A percentile compares a stretch with the other conserved stretches of the same genome.
These are phyloP conservation scores for Hirtodrosophila cameraria DNA, from an alignment of 2,888 invertebrate genomes.

Conservation along the genomic window DNA sequence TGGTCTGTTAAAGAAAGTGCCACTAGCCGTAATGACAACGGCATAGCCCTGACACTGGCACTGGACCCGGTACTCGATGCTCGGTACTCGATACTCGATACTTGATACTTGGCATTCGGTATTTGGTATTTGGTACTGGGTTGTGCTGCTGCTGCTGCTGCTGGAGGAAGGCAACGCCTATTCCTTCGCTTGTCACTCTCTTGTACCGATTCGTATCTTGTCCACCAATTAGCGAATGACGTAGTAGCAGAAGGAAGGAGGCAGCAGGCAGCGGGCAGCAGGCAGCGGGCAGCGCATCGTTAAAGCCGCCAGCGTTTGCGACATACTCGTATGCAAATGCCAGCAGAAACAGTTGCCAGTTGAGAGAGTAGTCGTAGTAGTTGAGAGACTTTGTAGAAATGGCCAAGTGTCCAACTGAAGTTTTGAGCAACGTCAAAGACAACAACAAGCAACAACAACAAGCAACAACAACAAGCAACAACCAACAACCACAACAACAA, in stretches of 20 bases:
- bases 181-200: constrained; percentile 44
- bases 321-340: constrained; percentile 71
- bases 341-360: constrained; percentile 9
- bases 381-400: constrained; percentile 38
- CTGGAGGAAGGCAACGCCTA: constrained; percentile 59
- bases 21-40: constrained; percentile 41
- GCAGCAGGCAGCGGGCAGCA: constrained; percentile 55
- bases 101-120: too few species aligned
- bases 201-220: constrained; percentile 64
- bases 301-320: constrained; percentile 52
- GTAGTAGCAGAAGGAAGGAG: constrained; percentile 73
- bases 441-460: constrained; percentile 10
- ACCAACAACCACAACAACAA: constrained; percentile 17
- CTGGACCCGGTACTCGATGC: constrained; percentile 4
- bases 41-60: constrained; percentile 22
- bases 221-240: constrained; percentile 77
- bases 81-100: too few species aligned
- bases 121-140: too few species aligned
- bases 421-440: constrained; percentile 49
- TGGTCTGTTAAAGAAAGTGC: constrained; percentile 61
- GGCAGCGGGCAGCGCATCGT: constrained; percentile 58
- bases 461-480: constrained; percentile 2
- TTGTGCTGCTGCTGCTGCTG: constrained; percentile 17
- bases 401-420: constrained; percentile 55
- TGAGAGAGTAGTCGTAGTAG: neutral